Conservation (phyloP, 2,888 invertebrate species). For the Melangyna quadrimaculata region DNA sequence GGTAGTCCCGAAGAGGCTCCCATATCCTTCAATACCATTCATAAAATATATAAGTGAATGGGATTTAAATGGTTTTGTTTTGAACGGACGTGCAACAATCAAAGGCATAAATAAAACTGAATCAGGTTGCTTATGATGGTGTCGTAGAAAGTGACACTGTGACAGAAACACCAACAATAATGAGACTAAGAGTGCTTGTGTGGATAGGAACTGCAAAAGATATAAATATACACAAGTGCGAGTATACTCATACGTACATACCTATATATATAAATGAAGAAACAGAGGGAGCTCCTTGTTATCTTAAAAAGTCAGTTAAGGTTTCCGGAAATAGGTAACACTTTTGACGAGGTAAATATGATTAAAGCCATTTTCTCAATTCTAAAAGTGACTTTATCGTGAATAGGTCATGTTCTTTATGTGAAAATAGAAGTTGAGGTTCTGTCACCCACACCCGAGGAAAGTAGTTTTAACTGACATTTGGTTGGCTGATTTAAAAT, state of each 20-base stretch:
- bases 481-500: conserved; percentile 7
- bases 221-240: not conserved
- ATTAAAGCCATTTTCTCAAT: conserved; percentile 3
- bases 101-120: conserved; percentile 41
- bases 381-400: conserved; percentile 20
- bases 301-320: conserved; percentile 44
- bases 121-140: conserved; percentile 4
- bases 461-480: not conserved
- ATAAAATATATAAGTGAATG: conserved; percentile 41
- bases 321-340: conserved; percentile 24
- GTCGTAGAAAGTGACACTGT: not conserved
- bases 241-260: no score
- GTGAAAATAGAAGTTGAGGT: not conserved
- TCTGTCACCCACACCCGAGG: not conserved
- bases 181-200: not conserved
- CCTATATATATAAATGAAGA: not conserved
- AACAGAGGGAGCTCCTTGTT: conserved; percentile 14
- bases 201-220: not conserved
- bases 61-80: conserved; percentile 52
- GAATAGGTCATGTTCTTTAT: conserved; percentile 21
- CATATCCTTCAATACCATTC: conserved; percentile 10
- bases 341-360: conserved; percentile 21
- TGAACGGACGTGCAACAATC: conserved; percentile 28
- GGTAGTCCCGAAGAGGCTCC: not conserved
- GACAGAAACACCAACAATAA: conserved; percentile 8